Evolutionary conservation across 1,140 invertebrate genomes (phyloP), one percentile per base, ranked within the genome.

Genomic region (Aleiodes sp.): DNA sequence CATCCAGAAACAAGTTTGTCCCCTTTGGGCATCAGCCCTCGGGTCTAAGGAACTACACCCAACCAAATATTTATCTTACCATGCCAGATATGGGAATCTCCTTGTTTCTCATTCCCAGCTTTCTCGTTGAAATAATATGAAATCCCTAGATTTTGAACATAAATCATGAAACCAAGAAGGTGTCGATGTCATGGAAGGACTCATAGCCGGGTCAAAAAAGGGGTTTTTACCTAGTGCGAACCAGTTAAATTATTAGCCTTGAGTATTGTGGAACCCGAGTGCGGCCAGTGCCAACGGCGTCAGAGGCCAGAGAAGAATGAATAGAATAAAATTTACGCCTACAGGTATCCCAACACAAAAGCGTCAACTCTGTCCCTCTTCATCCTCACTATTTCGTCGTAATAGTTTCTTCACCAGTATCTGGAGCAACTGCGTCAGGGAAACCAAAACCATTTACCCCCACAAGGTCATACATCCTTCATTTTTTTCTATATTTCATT

Each of bases 161-260:
- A 33, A 60, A 60, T 60, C 57, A 60, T 16, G 33, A 31, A 26
- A 37, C n/a, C 9, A 16, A 62, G 43, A 63, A 43, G 37, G 61
- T 63, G 35, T 63, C 61, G 37, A 63, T 63, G 35, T 63, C 61
- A 24, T n/a, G 24, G 37, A 14, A n/a, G 14, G 14, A 39, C 14
- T 39, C 16, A 41, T 4, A 63, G 10, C 28, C 4, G 43, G 24
- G 46, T 12, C 24, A 8, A 56, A 56, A 56, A 56, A 56, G 9
- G 46, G 46, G 24, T 28, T 56, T 56, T 75, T 61, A 10, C 67
- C 71, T n/a, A 65, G 33, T 61, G 41, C 33, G 67, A 63, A 72
- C 70, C 65, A 75, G 72, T 73, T 71, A 74, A 75, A 74, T 75
- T 77, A 76, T 77, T 75, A 76, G 65, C 68, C 46, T 39, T 6